A percentile compares a stretch with the other conserved stretches of the same genome.
These are phyloP conservation scores for Trichonephila clavata DNA, from an alignment of 1,140 invertebrate genomes.

Conservation along the genomic window DNA sequence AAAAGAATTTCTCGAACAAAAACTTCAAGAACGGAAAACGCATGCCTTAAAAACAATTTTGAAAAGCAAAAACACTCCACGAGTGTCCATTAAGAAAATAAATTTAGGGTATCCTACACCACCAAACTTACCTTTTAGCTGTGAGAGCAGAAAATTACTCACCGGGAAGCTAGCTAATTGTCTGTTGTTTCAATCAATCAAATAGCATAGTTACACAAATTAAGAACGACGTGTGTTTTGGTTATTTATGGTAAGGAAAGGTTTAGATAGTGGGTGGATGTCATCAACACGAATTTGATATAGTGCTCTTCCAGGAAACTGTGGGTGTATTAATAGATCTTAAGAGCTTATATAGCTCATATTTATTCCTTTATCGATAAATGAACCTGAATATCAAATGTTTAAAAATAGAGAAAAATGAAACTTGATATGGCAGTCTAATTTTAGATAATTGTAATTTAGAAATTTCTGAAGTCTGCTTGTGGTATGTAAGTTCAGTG, in stretches of 20 bases:
- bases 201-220: constrained; percentile 33
- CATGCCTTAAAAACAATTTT: background rate
- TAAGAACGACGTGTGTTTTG: constrained; percentile 2
- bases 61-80: background rate
- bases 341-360: too few species aligned
- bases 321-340: background rate
- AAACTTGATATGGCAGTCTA: too few species aligned
- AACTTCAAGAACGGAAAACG: background rate
- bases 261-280: background rate
- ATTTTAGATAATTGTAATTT: too few species aligned
- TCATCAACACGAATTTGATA: background rate
- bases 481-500: too few species aligned
- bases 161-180: background rate
- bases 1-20: too few species aligned
- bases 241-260: background rate
- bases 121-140: background rate
- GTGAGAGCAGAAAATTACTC: background rate
- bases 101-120: background rate
- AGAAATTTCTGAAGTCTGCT: too few species aligned
- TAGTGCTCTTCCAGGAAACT: background rate
- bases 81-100: background rate
- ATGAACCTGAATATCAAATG: too few species aligned
- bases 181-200: constrained; percentile 29
- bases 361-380: too few species aligned
- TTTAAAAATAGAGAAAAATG: too few species aligned